Conservation (phyloP, 2,113 vertebrate species). For the Zapus hudsonius region DNA sequence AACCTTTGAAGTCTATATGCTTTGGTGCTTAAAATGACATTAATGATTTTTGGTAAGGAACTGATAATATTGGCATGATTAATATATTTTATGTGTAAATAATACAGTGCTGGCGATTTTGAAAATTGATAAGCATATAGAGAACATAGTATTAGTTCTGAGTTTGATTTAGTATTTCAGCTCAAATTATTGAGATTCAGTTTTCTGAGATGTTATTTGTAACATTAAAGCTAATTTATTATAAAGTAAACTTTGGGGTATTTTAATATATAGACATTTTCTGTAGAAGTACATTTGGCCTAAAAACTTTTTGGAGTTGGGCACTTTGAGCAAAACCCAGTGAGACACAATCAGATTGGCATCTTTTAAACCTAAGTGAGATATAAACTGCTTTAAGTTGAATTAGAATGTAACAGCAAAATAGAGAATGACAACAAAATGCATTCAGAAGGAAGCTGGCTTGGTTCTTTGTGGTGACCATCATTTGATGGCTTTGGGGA, state of each 20-base stretch:
- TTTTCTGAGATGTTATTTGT: slow-evolving; percentile 46
- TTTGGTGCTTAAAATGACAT: slow-evolving; percentile 63
- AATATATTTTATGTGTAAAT: slow-evolving; percentile 48
- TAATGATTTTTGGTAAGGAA: slow-evolving; percentile 41
- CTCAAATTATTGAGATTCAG: slow-evolving; percentile 30
- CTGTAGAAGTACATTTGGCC: neutral
- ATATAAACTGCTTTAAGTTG: neutral
- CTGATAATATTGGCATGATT: slow-evolving; percentile 38
- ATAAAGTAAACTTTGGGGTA: slow-evolving; percentile 37
- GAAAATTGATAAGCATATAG: neutral
- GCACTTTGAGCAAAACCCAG: neutral
- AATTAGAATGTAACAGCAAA: neutral
- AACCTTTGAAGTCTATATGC: slow-evolving; percentile 43
- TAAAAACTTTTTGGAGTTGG: slow-evolving; percentile 28
- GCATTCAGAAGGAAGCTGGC: neutral
- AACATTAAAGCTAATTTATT: slow-evolving; percentile 58
- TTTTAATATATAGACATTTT: slow-evolving; percentile 39
- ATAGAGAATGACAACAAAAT: neutral
- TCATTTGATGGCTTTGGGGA: slow-evolving; percentile 10
- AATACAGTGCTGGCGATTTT: neutral
- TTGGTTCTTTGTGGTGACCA: neutral
- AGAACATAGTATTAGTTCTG: slow-evolving; percentile 21
- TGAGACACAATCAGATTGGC: slow-evolving; percentile 10
- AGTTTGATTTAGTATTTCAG: slow-evolving; percentile 39
- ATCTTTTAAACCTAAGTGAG: slow-evolving; percentile 1